A percentile compares a stretch with the other conserved stretches of the same genome.
phyloP scores from a whole-genome alignment of 2,113 vertebrate genomes.

The Emydura subglobosa region DNA sequence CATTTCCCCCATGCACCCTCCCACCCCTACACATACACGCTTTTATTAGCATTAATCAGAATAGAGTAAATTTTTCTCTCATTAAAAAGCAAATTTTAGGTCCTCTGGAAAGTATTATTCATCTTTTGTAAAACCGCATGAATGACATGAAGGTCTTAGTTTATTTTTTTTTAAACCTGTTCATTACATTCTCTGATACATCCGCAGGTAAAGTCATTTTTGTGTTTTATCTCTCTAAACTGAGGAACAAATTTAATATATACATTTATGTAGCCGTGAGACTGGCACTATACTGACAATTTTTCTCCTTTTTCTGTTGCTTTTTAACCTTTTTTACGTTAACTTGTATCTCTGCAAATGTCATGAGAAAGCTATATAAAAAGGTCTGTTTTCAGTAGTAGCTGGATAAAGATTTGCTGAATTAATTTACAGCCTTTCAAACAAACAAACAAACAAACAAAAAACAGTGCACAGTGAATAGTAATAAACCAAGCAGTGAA shows the following conservation, averaged over 20 bases:
- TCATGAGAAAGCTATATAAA: neutral
- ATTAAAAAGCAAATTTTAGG: conserved; percentile 39
- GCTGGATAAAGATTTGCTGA: neutral
- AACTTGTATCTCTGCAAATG: neutral
- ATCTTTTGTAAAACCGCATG: conserved; percentile 2
- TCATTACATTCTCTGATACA: neutral
- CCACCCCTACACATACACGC: neutral
- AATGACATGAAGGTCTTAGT: conserved; percentile 18
- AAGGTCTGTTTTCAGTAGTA: neutral
- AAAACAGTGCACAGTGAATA: neutral
- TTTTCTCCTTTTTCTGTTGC: neutral
- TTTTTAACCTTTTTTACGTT: neutral
- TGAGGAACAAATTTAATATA: neutral
- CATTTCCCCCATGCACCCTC: neutral
- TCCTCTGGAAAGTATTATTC: conserved; percentile 40
- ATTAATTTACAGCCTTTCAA: neutral
- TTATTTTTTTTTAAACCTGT: neutral
- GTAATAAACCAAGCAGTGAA: neutral
- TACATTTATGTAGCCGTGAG: neutral
- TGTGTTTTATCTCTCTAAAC: neutral
- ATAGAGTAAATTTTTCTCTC: conserved; percentile 49
- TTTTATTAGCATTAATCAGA: conserved; percentile 45
- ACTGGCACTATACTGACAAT: neutral
- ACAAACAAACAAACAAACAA: too few relatives aligned
- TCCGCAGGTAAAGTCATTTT: neutral